These are phyloP conservation scores for Drosophila conformis DNA, from an alignment of 2,888 invertebrate species.

Conservation along the genomic window DNA sequence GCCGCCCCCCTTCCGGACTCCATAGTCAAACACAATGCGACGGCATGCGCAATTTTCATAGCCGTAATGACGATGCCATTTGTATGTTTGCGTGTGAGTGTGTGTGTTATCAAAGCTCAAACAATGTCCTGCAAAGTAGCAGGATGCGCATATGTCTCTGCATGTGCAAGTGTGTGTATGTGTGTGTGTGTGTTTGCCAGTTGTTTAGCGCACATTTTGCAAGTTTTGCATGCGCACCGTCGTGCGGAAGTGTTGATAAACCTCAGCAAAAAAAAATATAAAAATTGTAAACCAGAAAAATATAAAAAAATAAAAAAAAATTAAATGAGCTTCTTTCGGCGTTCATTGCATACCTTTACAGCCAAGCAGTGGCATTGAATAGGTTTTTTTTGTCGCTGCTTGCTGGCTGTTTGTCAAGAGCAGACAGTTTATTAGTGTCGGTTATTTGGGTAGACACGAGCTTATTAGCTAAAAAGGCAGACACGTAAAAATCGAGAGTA, in stretches of 20 bases:
- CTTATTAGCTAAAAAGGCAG: conserved; percentile 9
- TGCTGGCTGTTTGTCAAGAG: conserved; percentile 26
- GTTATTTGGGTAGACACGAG: conserved; percentile 3
- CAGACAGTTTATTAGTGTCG: conserved; percentile 26
- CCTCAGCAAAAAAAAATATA: conserved; percentile 27
- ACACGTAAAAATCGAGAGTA: background rate
- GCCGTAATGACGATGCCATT: conserved; percentile 66
- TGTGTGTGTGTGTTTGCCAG: conserved; percentile 25
- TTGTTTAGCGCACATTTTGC: conserved; percentile 65
- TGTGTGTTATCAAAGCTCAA: conserved; percentile 73
- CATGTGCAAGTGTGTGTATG: background rate
- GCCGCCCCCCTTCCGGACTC: conserved; percentile 3
- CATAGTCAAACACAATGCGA: conserved; percentile 71
- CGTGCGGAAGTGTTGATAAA: conserved; percentile 79
- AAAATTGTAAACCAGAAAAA: conserved; percentile 1
- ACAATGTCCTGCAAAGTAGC: conserved; percentile 80
- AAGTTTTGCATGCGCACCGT: conserved; percentile 74
- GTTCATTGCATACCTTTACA: conserved; percentile 39
- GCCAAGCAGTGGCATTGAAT: conserved; percentile 8
- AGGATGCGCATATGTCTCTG: conserved; percentile 70
- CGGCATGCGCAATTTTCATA: conserved; percentile 76
- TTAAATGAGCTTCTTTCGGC: conserved; percentile 58
- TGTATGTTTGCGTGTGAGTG: conserved; percentile 19
- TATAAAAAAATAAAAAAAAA: conserved; percentile 7
- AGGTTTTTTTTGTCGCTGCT: background rate